Percentiles rank a stretch among this genome's conserved stretches.
Conservation (phyloP, 2,113 vertebrate genomes). For the Myiozetetes cayanensis region DNA sequence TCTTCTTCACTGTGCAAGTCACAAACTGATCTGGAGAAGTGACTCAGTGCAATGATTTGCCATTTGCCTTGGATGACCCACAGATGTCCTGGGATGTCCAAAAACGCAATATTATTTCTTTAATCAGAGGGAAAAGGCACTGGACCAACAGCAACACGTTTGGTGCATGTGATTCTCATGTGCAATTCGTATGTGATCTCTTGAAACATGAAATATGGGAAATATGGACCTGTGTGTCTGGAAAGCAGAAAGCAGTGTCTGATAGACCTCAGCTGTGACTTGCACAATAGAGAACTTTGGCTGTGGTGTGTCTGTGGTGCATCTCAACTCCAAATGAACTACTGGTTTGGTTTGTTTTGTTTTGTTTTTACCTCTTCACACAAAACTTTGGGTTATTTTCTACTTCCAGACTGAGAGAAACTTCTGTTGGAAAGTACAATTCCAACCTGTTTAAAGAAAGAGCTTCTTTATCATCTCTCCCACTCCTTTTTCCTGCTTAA, state of each 20-base stretch:
- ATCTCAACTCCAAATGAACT: not conserved
- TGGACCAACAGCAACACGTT: not conserved
- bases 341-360: not conserved
- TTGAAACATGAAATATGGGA: not conserved
- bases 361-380: not conserved
- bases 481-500: not conserved
- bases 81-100: not conserved
- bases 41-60: not conserved
- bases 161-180: not conserved
- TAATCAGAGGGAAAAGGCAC: not conserved
- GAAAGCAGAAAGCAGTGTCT: not conserved
- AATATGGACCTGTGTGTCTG: constrained; percentile 12
- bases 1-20: not conserved
- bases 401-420: not conserved
- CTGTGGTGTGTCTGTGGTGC: not conserved
- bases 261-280: constrained; percentile 42
- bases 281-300: constrained; percentile 26
- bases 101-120: not conserved
- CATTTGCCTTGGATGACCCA: not conserved
- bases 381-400: not conserved
- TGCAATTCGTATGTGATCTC: not conserved
- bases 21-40: not conserved
- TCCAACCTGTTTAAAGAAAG: not conserved
- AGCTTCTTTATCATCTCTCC: not conserved
- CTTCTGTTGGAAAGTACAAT: not conserved